Evolutionary conservation across 2,113 vertebrate genomes (phyloP).

Genomic region (Fulica atra): DNA sequence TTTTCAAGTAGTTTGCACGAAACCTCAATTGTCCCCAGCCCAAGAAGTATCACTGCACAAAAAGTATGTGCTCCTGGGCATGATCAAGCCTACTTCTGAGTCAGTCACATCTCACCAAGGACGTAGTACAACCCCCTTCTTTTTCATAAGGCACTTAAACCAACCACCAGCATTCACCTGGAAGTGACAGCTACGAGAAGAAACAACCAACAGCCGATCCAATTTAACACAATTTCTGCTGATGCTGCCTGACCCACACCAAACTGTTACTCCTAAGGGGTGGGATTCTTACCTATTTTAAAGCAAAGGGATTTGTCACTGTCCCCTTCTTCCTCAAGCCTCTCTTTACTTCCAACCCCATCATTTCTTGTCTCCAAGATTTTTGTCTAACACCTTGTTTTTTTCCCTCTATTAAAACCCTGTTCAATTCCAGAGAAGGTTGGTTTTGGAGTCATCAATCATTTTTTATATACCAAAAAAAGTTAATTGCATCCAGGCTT

Average conservation of each 20-base stretch:
- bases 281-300: background rate
- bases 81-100: background rate
- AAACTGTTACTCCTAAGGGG: background rate
- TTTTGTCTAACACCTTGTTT: accelerated
- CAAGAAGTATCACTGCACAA: background rate
- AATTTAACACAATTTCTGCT: background rate
- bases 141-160: background rate
- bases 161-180: background rate
- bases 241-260: background rate
- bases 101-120: background rate
- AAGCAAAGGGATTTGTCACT: background rate
- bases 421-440: background rate
- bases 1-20: background rate
- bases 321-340: background rate
- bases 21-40: background rate
- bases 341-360: background rate
- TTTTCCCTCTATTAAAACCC: background rate
- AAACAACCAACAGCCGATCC: background rate
- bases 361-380: background rate
- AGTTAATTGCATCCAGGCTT: background rate
- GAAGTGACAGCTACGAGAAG: background rate
- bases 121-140: background rate
- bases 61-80: background rate
- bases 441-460: background rate
- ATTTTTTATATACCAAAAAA: background rate